These are phyloP conservation scores for Garrulus glandarius DNA, from an alignment of 2,797 vertebrate genomes.

Conservation along the genomic window DNA sequence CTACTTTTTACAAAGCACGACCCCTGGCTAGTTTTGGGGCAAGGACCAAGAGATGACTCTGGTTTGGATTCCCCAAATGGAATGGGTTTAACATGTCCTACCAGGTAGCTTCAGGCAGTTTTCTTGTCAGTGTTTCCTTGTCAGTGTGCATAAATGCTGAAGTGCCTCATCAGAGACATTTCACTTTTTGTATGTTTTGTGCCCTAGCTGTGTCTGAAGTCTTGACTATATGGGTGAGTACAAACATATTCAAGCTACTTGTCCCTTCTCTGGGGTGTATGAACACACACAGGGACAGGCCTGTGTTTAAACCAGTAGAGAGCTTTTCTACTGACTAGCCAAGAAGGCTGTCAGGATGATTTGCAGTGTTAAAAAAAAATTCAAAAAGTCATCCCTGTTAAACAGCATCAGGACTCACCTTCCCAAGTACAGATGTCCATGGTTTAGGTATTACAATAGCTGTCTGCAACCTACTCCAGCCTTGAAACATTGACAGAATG, in stretches of 20 bases:
- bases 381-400: not conserved
- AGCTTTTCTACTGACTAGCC: not conserved
- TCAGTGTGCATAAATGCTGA: not conserved
- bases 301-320: not conserved
- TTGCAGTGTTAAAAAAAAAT: not conserved
- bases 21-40: not conserved
- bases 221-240: not conserved
- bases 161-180: not conserved
- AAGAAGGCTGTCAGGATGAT: not conserved
- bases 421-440: not conserved
- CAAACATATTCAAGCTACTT: not conserved
- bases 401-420: not conserved
- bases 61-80: not conserved
- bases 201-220: not conserved
- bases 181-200: not conserved
- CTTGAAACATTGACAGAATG: fast-evolving
- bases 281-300: not conserved
- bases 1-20: not conserved
- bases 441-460: not conserved
- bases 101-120: not conserved
- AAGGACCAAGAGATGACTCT: not conserved
- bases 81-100: not conserved
- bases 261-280: not conserved
- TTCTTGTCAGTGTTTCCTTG: not conserved
- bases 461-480: not conserved